These are phyloP conservation scores for Premnoplex brunnescens DNA, from an alignment of 2,797 vertebrate species.

Conservation along the genomic window DNA sequence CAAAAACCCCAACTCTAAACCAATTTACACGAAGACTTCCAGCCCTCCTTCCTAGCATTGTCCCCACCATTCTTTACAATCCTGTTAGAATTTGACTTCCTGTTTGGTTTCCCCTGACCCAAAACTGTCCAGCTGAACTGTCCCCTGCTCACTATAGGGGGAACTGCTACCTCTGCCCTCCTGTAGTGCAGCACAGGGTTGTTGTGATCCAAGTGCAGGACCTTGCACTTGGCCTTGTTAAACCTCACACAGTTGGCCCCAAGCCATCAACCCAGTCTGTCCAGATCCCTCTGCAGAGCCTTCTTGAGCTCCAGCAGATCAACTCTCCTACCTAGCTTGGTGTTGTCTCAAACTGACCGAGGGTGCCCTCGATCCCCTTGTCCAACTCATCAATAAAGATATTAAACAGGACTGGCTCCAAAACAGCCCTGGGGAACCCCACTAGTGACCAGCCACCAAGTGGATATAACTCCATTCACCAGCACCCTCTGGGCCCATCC, in stretches of 20 bases:
- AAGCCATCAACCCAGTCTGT: not conserved
- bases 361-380: accelerated
- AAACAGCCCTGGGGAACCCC: not conserved
- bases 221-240: too few relatives aligned
- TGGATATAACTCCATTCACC: not conserved
- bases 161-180: not conserved
- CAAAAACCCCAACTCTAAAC: not conserved
- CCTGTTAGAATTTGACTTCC: not conserved
- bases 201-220: not conserved
- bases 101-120: not conserved
- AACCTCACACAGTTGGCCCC: not conserved
- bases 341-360: not conserved
- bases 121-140: not conserved
- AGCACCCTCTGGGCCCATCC: too few relatives aligned
- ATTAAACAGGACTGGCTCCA: not conserved
- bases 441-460: not conserved
- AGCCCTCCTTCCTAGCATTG: not conserved
- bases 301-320: not conserved
- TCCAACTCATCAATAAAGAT: not conserved
- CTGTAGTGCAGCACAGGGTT: not conserved
- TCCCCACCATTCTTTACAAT: not conserved
- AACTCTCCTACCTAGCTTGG: not conserved
- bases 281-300: not conserved
- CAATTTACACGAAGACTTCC: not conserved
- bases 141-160: not conserved